Percentiles rank a stretch among this genome's conserved stretches.
phyloP scores from a whole-genome alignment of 2,888 invertebrate species.

The Lobophora halterata region DNA sequence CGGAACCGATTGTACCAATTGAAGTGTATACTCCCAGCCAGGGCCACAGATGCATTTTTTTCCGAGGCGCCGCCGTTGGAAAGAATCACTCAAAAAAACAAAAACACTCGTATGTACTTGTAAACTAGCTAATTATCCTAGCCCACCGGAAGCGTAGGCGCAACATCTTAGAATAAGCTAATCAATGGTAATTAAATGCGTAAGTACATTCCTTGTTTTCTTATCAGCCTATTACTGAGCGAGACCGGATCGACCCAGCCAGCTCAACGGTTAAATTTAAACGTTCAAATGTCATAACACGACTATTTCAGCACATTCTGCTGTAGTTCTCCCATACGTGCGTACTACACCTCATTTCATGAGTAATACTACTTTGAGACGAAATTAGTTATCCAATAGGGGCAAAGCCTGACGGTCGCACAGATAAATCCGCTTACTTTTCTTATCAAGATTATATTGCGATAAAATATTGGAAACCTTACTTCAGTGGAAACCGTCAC shows the following conservation, averaged over 20 bases:
- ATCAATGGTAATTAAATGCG: conserved; percentile 21
- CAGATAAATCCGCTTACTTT: conserved; percentile 70
- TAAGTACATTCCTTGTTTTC: conserved; percentile 9
- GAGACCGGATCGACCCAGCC: conserved; percentile 8
- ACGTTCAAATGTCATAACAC: conserved; percentile 30
- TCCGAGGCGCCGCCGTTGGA: too few species aligned
- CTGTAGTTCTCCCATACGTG: conserved; percentile 29
- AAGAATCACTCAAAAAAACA: too few species aligned
- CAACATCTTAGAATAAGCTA: conserved; percentile 9
- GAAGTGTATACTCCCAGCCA: too few species aligned
- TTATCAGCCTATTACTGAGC: conserved; percentile 16
- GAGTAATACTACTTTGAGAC: conserved; percentile 11
- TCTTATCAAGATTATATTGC: conserved; percentile 73
- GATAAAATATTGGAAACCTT: conserved; percentile 66
- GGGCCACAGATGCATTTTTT: too few species aligned
- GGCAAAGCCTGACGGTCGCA: conserved; percentile 17
- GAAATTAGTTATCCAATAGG: conserved; percentile 22
- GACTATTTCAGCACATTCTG: conserved; percentile 25
- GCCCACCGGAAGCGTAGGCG: neutral
- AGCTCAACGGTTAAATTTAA: conserved; percentile 26
- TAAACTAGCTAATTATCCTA: too few species aligned
- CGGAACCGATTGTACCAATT: too few species aligned
- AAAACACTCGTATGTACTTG: too few species aligned
- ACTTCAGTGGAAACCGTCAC: conserved; percentile 49
- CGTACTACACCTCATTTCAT: conserved; percentile 13